phyloP scores from a whole-genome alignment of 2,113 vertebrate species.

The Pituophis catenifer region DNA sequence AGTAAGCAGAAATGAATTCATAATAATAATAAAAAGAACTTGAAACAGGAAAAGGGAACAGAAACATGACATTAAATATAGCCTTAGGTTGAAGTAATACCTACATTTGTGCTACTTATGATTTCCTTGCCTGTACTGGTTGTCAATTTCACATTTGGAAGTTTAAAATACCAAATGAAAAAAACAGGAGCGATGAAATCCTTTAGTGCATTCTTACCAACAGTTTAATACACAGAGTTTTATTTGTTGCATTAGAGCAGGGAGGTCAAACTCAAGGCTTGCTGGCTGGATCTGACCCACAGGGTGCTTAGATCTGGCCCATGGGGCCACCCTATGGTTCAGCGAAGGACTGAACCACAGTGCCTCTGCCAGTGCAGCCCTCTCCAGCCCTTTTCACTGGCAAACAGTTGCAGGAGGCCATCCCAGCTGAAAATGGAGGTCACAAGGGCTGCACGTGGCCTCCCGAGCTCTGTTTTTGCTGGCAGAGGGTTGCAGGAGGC shows the following conservation, averaged over 20 bases:
- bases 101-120: conserved; percentile 29
- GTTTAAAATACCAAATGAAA: conserved; percentile 30
- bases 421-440: no score
- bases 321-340: no score
- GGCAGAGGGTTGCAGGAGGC: no score
- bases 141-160: conserved; percentile 51
- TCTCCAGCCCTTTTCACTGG: no score
- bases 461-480: no score
- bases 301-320: no score
- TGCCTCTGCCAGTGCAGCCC: no score
- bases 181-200: conserved; percentile 9
- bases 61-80: conserved; percentile 22
- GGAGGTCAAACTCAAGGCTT: no score
- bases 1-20: background rate
- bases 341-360: no score
- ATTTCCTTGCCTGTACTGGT: conserved; percentile 41
- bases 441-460: no score
- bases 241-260: conserved; percentile 36
- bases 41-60: conserved; percentile 36
- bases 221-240: conserved; percentile 13
- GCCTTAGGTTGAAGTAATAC: conserved; percentile 40
- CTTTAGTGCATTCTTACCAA: conserved; percentile 28
- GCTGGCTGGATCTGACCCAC: no score
- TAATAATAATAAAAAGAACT: background rate
- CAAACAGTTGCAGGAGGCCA: no score